Evolutionary conservation across 2,888 invertebrate genomes (phyloP), one percentile per base, ranked within the genome.

Genomic region (Luffia ferchaultella): DNA sequence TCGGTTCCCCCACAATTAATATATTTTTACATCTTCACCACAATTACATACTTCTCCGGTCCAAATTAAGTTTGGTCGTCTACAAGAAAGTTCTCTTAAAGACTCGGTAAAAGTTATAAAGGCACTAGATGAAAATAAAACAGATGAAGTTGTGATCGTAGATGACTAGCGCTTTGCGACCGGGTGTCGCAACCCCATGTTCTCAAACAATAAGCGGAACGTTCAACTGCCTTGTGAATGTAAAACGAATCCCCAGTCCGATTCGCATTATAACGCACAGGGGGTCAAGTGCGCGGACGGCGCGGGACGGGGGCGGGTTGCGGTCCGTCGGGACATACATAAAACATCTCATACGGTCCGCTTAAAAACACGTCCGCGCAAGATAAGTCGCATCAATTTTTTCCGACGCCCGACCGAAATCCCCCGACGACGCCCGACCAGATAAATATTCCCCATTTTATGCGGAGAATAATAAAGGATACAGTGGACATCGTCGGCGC

Each of bases 361-460:
- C 63, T 60, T 64, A 64, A 70, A 64, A 68, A 69, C 70, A 65
- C 68, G 60, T 61, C 59, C 62, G 60, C 60, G 62, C 60, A 62
- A 71, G 74, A 79, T 77, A 78, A 77, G 75, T 71, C 73, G 69
- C 76, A 71, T 74, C 79, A 70, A 74, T 80, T 82, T 79, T 82
- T 82, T 76, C 67, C 61, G 67, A 62, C 68, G 65, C 72, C 30
- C 69, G 63, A 67, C 66, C 69, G 60, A 67, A 76, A 78, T 77
- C 79, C 79, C 78, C 65, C 61, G 75, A 62, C 78, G 80, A 76
- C 78, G 65, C 60, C 61, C 60, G 62, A 52, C 57, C 54, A 60
- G 66, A 73, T 73, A 78, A 73, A 77, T 75, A 78, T 78, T 75
- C 73, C 70, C 70, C 66, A 62, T 66, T 73, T 80, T 76, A 78